Evolutionary conservation across 2,888 invertebrate species (phyloP), one percentile per base, ranked within the genome.

Genomic region (Argynnis bischoffii): DNA sequence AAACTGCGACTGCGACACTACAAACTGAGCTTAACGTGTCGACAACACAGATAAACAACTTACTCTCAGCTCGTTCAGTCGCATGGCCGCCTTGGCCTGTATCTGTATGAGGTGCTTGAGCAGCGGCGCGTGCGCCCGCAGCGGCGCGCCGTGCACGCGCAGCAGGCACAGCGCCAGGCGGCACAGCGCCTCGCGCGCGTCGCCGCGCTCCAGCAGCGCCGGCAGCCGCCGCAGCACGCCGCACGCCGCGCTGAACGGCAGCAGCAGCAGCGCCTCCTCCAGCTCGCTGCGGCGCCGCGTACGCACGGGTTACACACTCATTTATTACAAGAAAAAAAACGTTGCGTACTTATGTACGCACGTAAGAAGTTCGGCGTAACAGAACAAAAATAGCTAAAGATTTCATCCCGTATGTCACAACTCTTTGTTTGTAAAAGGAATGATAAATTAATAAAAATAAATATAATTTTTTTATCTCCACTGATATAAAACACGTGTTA

Each of bases 231-330:
- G 93, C 1, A 99, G 90, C 59, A 99, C 92, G 63, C 97, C 95
- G 78, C 96, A 95, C 1, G 97, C 97, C 63, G 95, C 94, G 61
- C 95, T 94, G 82, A 98, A 97, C 1, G 99, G 98, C 55, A 99
- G 88, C 14, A 98, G 91, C 0, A 99, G 89, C 0, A 99, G 90
- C 0, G 98, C 95, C 87, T 98, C 98, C 86, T 99, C 98, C 70
- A 99, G 87, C 81, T 99, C 98, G 81, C 99, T 98, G 87, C 35
- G 26, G 0, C 26, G 4, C 26, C 21, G 4, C 3, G 35, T 35
- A 11, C 11, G 11, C 11, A 41, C 35, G 11, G 3, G 26, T 26
- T 26, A 26, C 0, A 26, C 26, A 26, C 4, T 26, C 26, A 26
- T 26, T 26, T 26, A 26, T 26, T 4, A 26, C 26, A 26, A 26